Percentiles rank a stretch among this genome's conserved stretches.
These are phyloP conservation scores for Xyliphius kryptos DNA, from an alignment of 2,113 vertebrate genomes.

Conservation along the genomic window DNA sequence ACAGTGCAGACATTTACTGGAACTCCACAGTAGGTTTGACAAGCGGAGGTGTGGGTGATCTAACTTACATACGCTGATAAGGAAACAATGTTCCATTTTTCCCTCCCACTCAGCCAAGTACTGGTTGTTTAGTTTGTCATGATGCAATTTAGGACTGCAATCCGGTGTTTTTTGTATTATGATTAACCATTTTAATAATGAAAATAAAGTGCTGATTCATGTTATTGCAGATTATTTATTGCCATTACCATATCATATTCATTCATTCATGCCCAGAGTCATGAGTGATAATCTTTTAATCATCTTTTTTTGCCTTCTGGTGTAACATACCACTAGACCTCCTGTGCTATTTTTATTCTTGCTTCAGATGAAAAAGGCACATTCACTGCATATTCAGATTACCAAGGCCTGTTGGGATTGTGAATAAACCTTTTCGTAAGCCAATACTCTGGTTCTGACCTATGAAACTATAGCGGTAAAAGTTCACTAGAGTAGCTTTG, in stretches of 20 bases:
- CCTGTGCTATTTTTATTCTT: constrained; percentile 54
- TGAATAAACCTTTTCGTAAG: constrained; percentile 25
- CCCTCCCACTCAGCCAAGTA: not conserved
- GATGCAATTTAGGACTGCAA: constrained; percentile 33
- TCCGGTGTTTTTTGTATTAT: constrained; percentile 32
- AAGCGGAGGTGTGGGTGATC: constrained; percentile 17
- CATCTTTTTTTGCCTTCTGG: constrained; percentile 32
- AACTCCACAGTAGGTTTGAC: constrained; percentile 7
- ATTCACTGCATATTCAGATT: constrained; percentile 45
- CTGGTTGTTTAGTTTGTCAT: constrained; percentile 3
- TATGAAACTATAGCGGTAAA: constrained; percentile 34
- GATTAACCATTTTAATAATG: constrained; percentile 48
- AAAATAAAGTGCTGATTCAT: constrained; percentile 34
- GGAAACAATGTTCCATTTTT: not conserved
- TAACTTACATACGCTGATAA: not conserved
- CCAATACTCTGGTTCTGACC: constrained; percentile 17
- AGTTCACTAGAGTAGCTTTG: not conserved
- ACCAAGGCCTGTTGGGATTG: constrained; percentile 28
- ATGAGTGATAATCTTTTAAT: constrained; percentile 52
- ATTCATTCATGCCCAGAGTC: constrained; percentile 35
- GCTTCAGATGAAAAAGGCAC: constrained; percentile 27
- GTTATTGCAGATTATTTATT: constrained; percentile 7
- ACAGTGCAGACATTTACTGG: constrained; percentile 14
- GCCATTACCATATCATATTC: constrained; percentile 7
- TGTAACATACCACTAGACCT: constrained; percentile 53